Evolutionary conservation across 2,113 vertebrate genomes (phyloP).

Genomic region (Motacilla alba): DNA sequence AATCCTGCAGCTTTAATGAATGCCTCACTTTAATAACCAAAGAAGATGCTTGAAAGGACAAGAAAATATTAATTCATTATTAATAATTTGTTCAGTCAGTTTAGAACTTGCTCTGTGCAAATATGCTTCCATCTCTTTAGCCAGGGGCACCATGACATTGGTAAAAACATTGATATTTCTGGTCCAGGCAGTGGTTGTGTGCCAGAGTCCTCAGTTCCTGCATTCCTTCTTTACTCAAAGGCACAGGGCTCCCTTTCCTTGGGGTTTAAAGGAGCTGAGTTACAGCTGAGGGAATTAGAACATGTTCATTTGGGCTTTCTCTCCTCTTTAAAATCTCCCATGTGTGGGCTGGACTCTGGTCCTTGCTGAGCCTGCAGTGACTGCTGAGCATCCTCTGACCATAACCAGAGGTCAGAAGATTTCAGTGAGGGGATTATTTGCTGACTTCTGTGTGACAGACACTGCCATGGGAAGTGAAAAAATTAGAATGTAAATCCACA

Average conservation of each 20-base stretch:
- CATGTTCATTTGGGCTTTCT: background rate
- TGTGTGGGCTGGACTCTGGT: background rate
- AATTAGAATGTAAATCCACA: background rate
- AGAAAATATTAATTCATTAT: background rate
- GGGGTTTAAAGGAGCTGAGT: background rate
- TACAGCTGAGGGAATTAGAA: background rate
- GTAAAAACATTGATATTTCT: background rate
- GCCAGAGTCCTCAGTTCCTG: background rate
- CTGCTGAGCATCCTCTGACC: background rate
- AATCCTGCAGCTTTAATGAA: background rate
- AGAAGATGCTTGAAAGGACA: background rate
- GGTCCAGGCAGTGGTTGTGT: background rate
- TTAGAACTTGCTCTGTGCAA: background rate
- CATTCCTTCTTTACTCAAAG: accelerated
- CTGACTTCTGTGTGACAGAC: background rate
- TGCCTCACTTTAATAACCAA: background rate
- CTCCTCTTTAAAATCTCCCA: background rate
- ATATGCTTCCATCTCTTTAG: background rate
- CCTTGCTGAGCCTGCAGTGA: background rate
- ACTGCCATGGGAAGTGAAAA: background rate
- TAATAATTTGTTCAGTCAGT: background rate
- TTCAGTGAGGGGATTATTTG: background rate
- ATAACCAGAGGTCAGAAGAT: background rate
- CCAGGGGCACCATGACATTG: background rate
- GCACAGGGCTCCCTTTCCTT: background rate